Base-by-base conservation (phyloP, 2,888 invertebrate genomes). In the Flabesymbios commensalis region DNA sequence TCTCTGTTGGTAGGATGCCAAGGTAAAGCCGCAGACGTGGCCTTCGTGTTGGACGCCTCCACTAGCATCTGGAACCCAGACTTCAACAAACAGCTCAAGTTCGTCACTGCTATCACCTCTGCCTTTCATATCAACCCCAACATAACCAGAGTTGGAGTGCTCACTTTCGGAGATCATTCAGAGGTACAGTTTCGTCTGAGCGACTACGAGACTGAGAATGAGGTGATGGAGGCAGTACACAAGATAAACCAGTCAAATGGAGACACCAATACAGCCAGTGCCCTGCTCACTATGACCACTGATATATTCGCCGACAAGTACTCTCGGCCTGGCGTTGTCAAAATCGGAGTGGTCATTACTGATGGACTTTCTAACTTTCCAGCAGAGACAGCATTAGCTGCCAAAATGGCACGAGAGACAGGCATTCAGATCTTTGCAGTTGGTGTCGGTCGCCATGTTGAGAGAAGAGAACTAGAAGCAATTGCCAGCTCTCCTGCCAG, bases 1-100 rank as follows among this genome's bases (percentile, higher is more conserved):
- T n/a, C n/a, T n/a, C n/a, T n/a, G n/a, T n/a, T n/a, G n/a, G n/a
- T 32, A 49, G 49, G 49, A 17, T 49, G 54, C 24, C 41, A 54
- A 19, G 54, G 39, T 39, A 22, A 59, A 24, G 59, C 63, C 5
- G 73, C 75, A 19, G 77, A 78, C 56, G 71, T 77, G 17, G 68
- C 78, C 62, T 77, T 78, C 53, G 63, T 74, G 10, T 65, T 75
- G 42, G 69, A 69, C 60, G 48, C 58, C 3, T 63, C 63, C 17
- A 61, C 53, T 63, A 76, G 76, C 54, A 76, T 79, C 62, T 75
- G 75, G 72, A 53, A 70, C 3, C 68, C 68, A 1, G 74, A 79
- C 65, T 78, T 75, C 64, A 63, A 64, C 43, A 70, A 72, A 24
- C 74, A 75, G 57, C 69, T 74, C 4, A 53, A 64, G 10, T 78